Conservation (phyloP, 2,797 vertebrate species). For the Onychomys arenicola region DNA sequence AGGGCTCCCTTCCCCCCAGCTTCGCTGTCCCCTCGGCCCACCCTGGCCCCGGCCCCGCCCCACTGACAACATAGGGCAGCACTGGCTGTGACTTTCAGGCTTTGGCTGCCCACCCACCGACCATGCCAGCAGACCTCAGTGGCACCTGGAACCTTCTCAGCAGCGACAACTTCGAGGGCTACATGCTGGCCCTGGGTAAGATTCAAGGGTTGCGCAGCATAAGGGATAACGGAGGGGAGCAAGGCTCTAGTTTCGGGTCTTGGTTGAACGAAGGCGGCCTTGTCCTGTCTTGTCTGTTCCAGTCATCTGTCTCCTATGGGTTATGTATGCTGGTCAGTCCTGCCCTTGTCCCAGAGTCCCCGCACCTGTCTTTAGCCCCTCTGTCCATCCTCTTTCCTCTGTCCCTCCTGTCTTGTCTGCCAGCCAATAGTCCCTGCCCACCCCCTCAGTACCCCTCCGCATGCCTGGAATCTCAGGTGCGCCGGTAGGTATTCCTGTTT, state of each 20-base stretch:
- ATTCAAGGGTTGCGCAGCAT: not conserved
- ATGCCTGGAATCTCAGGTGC: not conserved
- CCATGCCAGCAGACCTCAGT: slow-evolving; percentile 90
- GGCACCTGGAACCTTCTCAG: slow-evolving; percentile 93
- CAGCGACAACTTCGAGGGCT: slow-evolving; percentile 92
- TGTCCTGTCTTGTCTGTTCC: not conserved
- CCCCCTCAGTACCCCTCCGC: not conserved
- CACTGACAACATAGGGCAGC: not conserved
- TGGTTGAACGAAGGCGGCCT: not conserved
- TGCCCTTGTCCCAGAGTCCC: not conserved
- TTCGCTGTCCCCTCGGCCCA: not conserved
- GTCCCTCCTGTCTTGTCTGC: too few species aligned
- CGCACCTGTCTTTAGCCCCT: not conserved
- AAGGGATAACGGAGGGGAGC: not conserved
- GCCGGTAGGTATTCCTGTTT: too few species aligned
- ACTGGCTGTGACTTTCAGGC: not conserved
- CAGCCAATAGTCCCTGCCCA: not conserved
- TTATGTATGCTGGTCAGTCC: not conserved
- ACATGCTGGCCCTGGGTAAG: slow-evolving; percentile 93
- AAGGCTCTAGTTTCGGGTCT: not conserved
- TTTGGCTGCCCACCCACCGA: not conserved
- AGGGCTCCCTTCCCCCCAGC: not conserved
- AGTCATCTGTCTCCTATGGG: not conserved
- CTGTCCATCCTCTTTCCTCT: not conserved
- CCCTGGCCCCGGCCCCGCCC: not conserved